Evolutionary conservation across 2,888 invertebrate genomes (phyloP), one percentile per base, ranked within the genome.

Genomic region (Melieria crassipennis): DNA sequence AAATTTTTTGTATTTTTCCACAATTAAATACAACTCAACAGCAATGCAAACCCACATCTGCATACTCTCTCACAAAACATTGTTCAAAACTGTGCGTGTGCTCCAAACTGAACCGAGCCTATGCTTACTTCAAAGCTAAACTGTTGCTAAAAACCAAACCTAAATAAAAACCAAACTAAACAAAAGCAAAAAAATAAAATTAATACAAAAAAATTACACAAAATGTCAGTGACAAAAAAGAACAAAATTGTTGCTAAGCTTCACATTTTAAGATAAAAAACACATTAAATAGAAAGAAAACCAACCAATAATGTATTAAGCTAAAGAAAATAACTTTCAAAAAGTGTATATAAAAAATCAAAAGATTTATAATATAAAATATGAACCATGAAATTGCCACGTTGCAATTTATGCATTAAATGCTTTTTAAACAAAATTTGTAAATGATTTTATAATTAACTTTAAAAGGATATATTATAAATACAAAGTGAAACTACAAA

Each of bases 371-470:
- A 10, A 9, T 46, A 42, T 46, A 62, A 62, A 30, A 16, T 16
- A 62, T 16, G 16, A 46, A 7, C 30, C 10, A 48, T 58, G 4
- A 4, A 58, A 43, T 30, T 7, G 7, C 30, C 16, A 58, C 10
- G 5, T 30, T 4, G 58, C 9, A 42, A 58, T 11, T 43, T 7
- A 6, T 13, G 16, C 45, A 61, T 13, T 61, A 3, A 61, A 61
- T 61, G 79, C 79, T 79, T 79, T 78, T 77, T 72, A 71, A 78
- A 70, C 55, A 48, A 71, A 69, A 69, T 74, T 64, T 65, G 68
- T 63, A 66, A 67, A 69, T 69, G 69, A 69, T 69, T 69, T 69
- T 69, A 69, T 69, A 70, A 68, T 69, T 30, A 60, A 58, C 58
- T 46, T 11, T 43, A 50, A 62, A 47, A 55, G 56, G 11, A 60